Evolutionary conservation across 2,888 invertebrate genomes (phyloP).

Genomic region (Dryocosmus kuriphilus): DNA sequence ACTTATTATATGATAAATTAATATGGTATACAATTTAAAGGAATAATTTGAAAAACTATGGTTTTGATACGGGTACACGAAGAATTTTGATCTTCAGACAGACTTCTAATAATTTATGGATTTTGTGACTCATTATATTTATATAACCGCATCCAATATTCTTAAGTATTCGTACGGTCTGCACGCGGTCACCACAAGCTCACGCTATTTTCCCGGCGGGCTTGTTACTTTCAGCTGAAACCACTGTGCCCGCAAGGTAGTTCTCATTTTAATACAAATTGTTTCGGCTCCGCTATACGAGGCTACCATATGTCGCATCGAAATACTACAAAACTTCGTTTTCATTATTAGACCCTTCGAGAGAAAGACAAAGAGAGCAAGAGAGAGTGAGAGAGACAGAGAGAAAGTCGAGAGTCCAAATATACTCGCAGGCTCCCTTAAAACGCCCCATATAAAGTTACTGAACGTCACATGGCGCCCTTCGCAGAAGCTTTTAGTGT

Average conservation of each 20-base stretch:
- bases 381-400: conserved; percentile 51
- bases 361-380: conserved; percentile 58
- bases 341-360: conserved; percentile 69
- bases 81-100: no score
- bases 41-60: no score
- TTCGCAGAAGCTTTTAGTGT: conserved; percentile 55
- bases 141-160: conserved; percentile 32
- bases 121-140: not conserved
- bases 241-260: conserved; percentile 55
- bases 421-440: not conserved
- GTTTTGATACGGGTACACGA: no score
- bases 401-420: conserved; percentile 48
- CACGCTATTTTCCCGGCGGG: conserved; percentile 45
- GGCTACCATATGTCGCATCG: conserved; percentile 69
- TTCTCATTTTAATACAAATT: conserved; percentile 76
- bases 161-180: conserved; percentile 3
- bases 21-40: no score
- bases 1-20: no score
- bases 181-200: conserved; percentile 6
- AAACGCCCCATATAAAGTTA: conserved; percentile 45
- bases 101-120: no score
- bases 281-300: conserved; percentile 65
- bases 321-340: conserved; percentile 62
- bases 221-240: conserved; percentile 53
- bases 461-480: conserved; percentile 69